phyloP scores from a whole-genome alignment of 2,888 invertebrate genomes.

The Ferdinandea cuprea region DNA sequence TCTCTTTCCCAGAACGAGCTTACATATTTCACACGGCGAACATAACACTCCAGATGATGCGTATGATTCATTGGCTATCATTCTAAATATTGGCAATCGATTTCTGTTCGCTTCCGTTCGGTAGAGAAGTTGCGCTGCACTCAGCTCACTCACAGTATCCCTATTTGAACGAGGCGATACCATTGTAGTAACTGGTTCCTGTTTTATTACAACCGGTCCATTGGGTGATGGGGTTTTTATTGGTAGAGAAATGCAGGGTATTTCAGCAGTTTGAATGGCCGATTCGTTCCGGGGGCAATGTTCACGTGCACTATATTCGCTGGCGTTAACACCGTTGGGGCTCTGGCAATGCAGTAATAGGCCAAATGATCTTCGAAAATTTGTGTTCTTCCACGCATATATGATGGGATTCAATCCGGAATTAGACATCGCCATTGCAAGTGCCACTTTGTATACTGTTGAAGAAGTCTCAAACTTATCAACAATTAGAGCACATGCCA shows the following conservation, averaged over 20 bases:
- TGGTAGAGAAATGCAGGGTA: neutral
- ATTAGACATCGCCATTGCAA: slow-evolving; percentile 90
- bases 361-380: slow-evolving; percentile 89
- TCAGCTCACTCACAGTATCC: slow-evolving; percentile 20
- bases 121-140: slow-evolving; percentile 21
- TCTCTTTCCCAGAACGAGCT: slow-evolving; percentile 23
- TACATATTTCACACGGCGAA: slow-evolving; percentile 52
- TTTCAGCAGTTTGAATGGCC: neutral
- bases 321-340: slow-evolving; percentile 84
- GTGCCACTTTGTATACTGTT: slow-evolving; percentile 86
- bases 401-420: slow-evolving; percentile 92
- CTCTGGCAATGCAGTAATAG: slow-evolving; percentile 87
- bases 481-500: slow-evolving; percentile 86
- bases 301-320: slow-evolving; percentile 72
- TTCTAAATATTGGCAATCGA: slow-evolving; percentile 1
- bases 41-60: slow-evolving; percentile 26
- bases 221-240: neutral
- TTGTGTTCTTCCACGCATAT: slow-evolving; percentile 93
- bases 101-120: slow-evolving; percentile 20
- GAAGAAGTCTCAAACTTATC: slow-evolving; percentile 84
- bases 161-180: neutral
- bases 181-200: neutral
- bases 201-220: neutral
- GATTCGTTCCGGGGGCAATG: slow-evolving; percentile 17
- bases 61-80: slow-evolving; percentile 32